Evolutionary conservation across 2,888 invertebrate species (phyloP).

Genomic region (Volucella bombylans): DNA sequence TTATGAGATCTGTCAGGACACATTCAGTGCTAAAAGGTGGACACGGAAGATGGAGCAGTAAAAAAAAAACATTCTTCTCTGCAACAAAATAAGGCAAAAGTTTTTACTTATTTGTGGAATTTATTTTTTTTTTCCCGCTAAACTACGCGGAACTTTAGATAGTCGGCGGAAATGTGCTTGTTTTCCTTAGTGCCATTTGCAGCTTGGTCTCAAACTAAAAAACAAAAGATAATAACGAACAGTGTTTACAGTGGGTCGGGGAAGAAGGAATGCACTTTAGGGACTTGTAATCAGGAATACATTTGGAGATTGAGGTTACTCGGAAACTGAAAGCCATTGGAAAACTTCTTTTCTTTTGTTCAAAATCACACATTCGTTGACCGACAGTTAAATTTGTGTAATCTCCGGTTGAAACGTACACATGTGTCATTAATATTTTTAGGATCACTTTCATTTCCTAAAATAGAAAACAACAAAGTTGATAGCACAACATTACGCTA

Average conservation of each 20-base stretch:
- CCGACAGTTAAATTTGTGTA: too few relatives aligned
- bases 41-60: constrained; percentile 17
- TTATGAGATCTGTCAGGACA: constrained; percentile 69
- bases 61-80: constrained; percentile 31
- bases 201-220: constrained; percentile 22
- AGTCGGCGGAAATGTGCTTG: constrained; percentile 39
- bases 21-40: constrained; percentile 47
- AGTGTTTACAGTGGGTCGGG: background rate
- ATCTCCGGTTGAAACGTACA: too few relatives aligned
- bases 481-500: too few relatives aligned
- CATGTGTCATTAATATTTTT: too few relatives aligned
- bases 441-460: too few relatives aligned
- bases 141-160: constrained; percentile 26
- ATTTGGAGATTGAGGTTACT: too few relatives aligned
- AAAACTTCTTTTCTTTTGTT: too few relatives aligned
- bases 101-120: constrained; percentile 27
- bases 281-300: too few relatives aligned
- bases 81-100: constrained; percentile 34
- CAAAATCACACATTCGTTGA: too few relatives aligned
- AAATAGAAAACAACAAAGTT: too few relatives aligned
- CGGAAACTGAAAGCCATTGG: too few relatives aligned
- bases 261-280: background rate
- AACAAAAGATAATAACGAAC: background rate
- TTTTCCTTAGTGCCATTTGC: constrained; percentile 35
- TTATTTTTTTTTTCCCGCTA: constrained; percentile 17